Percentiles rank a stretch among this genome's conserved stretches.
Evolutionary conservation across 1,140 invertebrate genomes (phyloP).

Genomic region (Lasioglossum albipes): DNA sequence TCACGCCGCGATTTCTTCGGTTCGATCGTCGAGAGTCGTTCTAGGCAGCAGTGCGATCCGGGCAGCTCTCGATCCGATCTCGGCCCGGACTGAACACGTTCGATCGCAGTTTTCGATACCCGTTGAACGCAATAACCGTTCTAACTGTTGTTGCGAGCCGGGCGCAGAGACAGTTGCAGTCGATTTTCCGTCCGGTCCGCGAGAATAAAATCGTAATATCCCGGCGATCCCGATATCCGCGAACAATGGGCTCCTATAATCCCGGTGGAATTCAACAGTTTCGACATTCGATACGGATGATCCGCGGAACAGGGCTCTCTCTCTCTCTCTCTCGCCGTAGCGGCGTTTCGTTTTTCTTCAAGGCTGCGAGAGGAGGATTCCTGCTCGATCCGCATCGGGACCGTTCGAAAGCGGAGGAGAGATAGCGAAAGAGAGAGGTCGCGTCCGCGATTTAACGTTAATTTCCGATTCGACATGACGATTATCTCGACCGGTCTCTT

Average conservation of each 20-base stretch:
- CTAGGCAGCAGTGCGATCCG: neutral
- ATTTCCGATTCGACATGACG: slow-evolving; percentile 77
- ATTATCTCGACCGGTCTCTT: slow-evolving; percentile 64
- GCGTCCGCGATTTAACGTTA: slow-evolving; percentile 61
- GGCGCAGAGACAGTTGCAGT: neutral
- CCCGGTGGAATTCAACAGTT: slow-evolving; percentile 38
- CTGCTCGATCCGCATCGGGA: neutral
- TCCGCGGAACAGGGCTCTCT: neutral
- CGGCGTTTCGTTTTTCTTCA: slow-evolving; percentile 36
- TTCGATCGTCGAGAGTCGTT: slow-evolving; percentile 1
- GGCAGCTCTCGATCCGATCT: slow-evolving; percentile 10
- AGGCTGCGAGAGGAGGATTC: neutral
- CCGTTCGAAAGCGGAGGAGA: neutral
- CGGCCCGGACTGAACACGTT: neutral
- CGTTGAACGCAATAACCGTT: neutral
- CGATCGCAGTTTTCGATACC: slow-evolving; percentile 36
- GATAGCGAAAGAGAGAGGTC: neutral
- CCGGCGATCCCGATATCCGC: slow-evolving; percentile 4
- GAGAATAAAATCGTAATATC: slow-evolving; percentile 15
- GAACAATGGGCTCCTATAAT: slow-evolving; percentile 40
- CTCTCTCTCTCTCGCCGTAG: neutral
- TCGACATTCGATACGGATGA: slow-evolving; percentile 32
- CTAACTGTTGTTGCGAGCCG: neutral
- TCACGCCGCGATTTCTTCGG: neutral
- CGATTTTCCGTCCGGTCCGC: slow-evolving; percentile 6